These are phyloP conservation scores for Equus przewalskii DNA, from an alignment of 2,113 vertebrate species.

Conservation along the genomic window DNA sequence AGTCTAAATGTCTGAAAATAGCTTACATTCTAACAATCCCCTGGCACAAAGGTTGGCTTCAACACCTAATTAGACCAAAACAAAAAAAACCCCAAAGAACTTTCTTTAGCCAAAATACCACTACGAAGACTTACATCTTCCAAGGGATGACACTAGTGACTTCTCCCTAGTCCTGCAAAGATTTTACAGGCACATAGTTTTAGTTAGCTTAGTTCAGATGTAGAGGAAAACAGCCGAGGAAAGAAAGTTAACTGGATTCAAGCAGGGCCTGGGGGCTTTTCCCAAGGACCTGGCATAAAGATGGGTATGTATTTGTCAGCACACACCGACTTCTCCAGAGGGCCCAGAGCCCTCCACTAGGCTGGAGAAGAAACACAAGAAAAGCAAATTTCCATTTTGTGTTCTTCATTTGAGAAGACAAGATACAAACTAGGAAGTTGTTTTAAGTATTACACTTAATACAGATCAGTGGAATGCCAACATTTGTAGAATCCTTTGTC, in stretches of 20 bases:
- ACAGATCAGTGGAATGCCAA: neutral
- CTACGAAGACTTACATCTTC: neutral
- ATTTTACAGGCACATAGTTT: neutral
- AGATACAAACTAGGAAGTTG: neutral
- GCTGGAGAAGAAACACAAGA: neutral
- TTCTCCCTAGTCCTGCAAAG: neutral
- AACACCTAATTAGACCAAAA: neutral
- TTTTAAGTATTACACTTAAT: neutral
- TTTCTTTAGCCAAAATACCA: neutral
- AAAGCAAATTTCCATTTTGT: neutral
- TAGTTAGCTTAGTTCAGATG: neutral
- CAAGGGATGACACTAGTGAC: neutral
- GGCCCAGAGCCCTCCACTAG: neutral
- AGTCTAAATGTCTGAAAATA: conserved; percentile 18
- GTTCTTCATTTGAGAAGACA: neutral
- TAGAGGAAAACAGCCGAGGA: neutral
- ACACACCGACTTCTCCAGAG: neutral
- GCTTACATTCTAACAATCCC: neutral
- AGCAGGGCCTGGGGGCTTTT: neutral
- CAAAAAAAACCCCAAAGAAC: neutral
- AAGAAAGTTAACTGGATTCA: neutral
- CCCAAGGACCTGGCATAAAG: neutral
- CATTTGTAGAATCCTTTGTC: neutral
- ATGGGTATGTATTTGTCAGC: neutral
- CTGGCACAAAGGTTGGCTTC: neutral